phyloP scores from a whole-genome alignment of 2,797 vertebrate species.

The Chrysocyon brachyurus region DNA sequence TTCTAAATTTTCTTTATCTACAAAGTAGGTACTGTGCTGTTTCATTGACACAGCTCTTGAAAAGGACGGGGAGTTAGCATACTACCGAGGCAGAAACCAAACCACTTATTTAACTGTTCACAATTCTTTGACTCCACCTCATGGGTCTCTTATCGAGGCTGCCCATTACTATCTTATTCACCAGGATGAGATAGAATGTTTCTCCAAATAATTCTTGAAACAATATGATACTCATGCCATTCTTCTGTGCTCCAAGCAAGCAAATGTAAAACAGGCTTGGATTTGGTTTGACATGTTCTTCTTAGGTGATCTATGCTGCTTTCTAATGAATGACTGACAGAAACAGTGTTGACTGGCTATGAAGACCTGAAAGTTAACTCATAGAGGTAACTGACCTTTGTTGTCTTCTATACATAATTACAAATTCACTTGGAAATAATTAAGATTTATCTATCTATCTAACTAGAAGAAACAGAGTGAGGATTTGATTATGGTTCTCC shows the following conservation, averaged over 20 bases:
- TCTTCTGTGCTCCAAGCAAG: not conserved
- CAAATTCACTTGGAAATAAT: not conserved
- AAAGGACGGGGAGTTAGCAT: not conserved
- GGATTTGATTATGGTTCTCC: not conserved
- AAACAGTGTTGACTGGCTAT: not conserved
- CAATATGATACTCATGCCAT: not conserved
- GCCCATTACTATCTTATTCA: not conserved
- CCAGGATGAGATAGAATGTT: not conserved
- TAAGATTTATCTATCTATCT: not conserved
- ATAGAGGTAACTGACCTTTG: not conserved
- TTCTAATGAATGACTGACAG: not conserved
- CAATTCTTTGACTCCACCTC: not conserved
- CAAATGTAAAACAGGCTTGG: not conserved
- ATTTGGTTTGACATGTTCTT: not conserved
- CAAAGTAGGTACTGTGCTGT: not conserved
- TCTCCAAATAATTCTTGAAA: not conserved
- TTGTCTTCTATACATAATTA: not conserved
- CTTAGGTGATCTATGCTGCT: not conserved
- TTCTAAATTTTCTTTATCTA: not conserved
- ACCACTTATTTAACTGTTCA: not conserved
- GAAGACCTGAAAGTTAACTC: not conserved
- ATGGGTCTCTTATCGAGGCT: not conserved
- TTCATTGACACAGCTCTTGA: not conserved
- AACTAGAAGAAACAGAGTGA: not conserved
- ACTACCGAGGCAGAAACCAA: not conserved